Evolutionary conservation across 2,888 invertebrate species (phyloP), one percentile per base, ranked within the genome.

Genomic region (Portevinia maculata): DNA sequence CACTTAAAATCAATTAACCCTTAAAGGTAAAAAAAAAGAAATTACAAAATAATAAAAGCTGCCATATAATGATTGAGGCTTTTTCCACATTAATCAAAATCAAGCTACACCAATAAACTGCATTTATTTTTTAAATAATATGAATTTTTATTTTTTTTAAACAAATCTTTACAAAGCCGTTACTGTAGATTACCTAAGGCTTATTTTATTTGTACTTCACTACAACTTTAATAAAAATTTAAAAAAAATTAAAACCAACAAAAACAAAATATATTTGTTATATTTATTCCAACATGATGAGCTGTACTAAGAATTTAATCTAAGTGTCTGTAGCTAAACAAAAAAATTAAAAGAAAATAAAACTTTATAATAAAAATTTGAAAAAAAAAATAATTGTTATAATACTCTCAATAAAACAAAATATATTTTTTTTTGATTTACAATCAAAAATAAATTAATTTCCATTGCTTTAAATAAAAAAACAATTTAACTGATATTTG

Each of bases 401-500:
- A 41, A 53, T 19, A 64, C 46, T 53, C 28, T 52, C 24, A 41
- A 52, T 17, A 52, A 60, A 11, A 17, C 28, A 57, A 17, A 37
- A 3, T 17, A 39, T 32, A 28, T n/a, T 9, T 39, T 32, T 15
- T 17, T 46, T 39, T 60, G 41, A 48, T 32, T 73, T 55, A 32
- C n/a, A 37, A 37, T 9, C n/a, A n/a, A n/a, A 15, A 39, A 28
- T 19, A 15, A 32, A 44, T 17, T 57, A 39, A 21, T 50, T 74
- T 59, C n/a, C 24, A 17, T 71, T 44, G 39, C 32, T 69, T 67
- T 67, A 44, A 50, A n/a, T 19, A 55, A 32, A 46, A 48, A 48
- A 50, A 39, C 37, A 41, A 52, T 46, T 74, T 74, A 74, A 65
- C 59, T 28, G 46, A 69, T 76, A 76, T 67, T 76, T 62, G 55